A percentile compares a stretch with the other conserved stretches of the same genome.
These are phyloP conservation scores for Parazoanthus swiftii DNA, from an alignment of 92 coral and sea anemone genomes.

Conservation along the genomic window DNA sequence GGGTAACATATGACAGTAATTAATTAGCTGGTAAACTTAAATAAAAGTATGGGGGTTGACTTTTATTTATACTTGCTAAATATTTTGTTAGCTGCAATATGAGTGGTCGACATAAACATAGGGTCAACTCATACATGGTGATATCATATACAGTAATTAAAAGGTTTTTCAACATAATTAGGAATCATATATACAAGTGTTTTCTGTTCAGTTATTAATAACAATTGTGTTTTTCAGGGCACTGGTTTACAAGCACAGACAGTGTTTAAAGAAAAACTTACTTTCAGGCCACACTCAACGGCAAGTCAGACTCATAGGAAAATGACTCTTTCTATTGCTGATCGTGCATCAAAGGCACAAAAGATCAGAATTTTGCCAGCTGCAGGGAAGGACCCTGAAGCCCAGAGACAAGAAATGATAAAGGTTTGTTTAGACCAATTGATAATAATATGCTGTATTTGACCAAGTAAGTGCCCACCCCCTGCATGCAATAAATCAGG, in stretches of 20 bases:
- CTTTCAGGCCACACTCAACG: slow-evolving; percentile 97
- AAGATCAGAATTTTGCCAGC: slow-evolving; percentile 89
- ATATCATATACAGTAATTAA: too few relatives aligned
- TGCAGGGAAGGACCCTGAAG: slow-evolving; percentile 95
- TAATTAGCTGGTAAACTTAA: too few relatives aligned
- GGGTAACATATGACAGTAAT: too few relatives aligned
- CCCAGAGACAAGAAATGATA: slow-evolving; percentile 87
- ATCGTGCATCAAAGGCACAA: slow-evolving; percentile 92
- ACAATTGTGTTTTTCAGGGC: slow-evolving; percentile 56
- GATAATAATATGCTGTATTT: too few relatives aligned
- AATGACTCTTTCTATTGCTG: slow-evolving; percentile 95
- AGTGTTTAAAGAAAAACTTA: slow-evolving; percentile 90
- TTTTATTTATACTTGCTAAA: too few relatives aligned
- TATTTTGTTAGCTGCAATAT: too few relatives aligned
- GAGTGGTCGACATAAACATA: too few relatives aligned
- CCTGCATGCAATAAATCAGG: too few relatives aligned
- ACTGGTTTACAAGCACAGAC: slow-evolving; percentile 99
- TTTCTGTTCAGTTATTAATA: neutral
- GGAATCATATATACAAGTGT: too few relatives aligned
- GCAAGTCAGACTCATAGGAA: slow-evolving; percentile 98
- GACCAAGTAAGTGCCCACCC: too few relatives aligned
- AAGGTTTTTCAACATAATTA: neutral
- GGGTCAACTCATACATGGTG: too few relatives aligned
- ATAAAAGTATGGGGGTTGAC: too few relatives aligned
- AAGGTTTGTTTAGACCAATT: slow-evolving; percentile 56